Base-by-base conservation (phyloP, 1,140 invertebrate genomes). In the Ips typographus region DNA sequence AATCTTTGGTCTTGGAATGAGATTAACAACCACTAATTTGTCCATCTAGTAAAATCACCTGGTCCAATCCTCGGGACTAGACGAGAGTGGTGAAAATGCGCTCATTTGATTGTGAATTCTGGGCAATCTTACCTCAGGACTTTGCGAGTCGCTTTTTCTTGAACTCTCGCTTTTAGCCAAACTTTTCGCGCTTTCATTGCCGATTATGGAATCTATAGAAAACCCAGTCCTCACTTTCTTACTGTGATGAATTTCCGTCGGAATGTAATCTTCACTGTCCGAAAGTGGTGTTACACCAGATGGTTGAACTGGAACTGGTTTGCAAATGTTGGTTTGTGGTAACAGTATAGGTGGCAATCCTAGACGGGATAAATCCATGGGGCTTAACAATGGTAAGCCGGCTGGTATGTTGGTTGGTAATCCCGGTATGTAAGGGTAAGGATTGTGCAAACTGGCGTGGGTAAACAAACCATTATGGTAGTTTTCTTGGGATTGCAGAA, bases 251-350 rank as follows among this genome's bases (percentile, higher is more conserved):
- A 78, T 74, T 5, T 79, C 77, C 38, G 74, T 77, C 5, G 68
- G 47, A 5, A 74, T 37, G 42, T 75, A 74, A 38, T 80, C 78
- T 47, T 77, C 76, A 4, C 71, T 70, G 64, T 80, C 79, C 2
- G 77, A 76, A 36, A 73, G 68, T 39, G 75, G 68, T 3, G 74
- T 72, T n/a, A 74, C 58, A 41, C 59, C 80, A 73, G 77, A 78
- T 5, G 83, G 82, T 55, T 83, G 79, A 36, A 85, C 78, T 41
- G 83, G 83, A 40, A 84, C 83, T 1, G 83, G 83, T 55, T 85
- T 85, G 43, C 83, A 81, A 56, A 85, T 82, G 72, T 81, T 80
- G 40, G 83, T 82, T 66, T 78, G 78, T 2, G 77, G 72, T 47
- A 78, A 55, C 1, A 78, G 68, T 5, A 80, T 63, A 76, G 75